Conservation (phyloP, 2,888 invertebrate species). For the Caenorhabditis sp. region DNA sequence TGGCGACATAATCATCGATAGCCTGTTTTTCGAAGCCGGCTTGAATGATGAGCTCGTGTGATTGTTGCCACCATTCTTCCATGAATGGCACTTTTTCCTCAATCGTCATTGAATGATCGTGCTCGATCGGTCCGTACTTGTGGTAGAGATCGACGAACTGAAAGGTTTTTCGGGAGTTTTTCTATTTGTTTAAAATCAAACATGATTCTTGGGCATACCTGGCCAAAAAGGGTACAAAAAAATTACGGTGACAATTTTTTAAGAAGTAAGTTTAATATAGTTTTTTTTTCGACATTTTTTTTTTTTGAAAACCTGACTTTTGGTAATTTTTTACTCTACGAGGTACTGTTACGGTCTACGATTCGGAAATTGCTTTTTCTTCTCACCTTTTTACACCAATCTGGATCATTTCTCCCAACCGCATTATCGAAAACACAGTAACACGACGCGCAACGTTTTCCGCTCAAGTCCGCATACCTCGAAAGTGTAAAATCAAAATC, state of each 20-base stretch:
- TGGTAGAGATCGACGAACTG: conserved; percentile 52
- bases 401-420: conserved; percentile 43
- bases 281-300: too few species aligned
- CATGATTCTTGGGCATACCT: not conserved
- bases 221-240: not conserved
- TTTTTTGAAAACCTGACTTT: too few species aligned
- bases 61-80: conserved; percentile 74
- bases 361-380: too few species aligned
- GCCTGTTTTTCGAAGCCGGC: conserved; percentile 68
- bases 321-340: too few species aligned
- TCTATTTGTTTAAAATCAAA: not conserved
- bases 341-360: too few species aligned
- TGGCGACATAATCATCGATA: conserved; percentile 70
- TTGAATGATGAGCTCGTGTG: conserved; percentile 71
- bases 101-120: conserved; percentile 71
- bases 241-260: not conserved
- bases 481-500: conserved; percentile 70
- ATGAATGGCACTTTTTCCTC: conserved; percentile 73
- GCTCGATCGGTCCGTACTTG: conserved; percentile 70
- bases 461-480: conserved; percentile 55
- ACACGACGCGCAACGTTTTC: conserved; percentile 64
- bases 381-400: conserved; percentile 30
- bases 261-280: too few species aligned
- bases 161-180: conserved; percentile 6
- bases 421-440: conserved; percentile 67